Evolutionary conservation across 1,140 invertebrate species (phyloP).

Genomic region (Wiebesia pumilae): DNA sequence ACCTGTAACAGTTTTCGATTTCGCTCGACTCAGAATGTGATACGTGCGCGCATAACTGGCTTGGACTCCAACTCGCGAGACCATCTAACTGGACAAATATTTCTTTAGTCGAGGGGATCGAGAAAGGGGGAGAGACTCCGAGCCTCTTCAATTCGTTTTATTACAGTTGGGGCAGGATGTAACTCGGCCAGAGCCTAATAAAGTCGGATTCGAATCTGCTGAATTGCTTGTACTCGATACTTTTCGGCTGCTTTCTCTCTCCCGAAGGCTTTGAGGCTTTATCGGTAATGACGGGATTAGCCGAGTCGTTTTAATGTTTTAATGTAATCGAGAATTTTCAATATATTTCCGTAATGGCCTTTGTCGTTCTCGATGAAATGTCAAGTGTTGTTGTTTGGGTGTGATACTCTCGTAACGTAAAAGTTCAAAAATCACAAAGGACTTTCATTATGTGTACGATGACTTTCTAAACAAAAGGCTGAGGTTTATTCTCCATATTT

Average conservation of each 20-base stretch:
- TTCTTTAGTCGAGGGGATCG: constrained; percentile 3
- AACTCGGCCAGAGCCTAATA: neutral
- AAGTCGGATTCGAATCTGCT: constrained; percentile 5
- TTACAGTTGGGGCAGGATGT: neutral
- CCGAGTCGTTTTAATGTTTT: too few species aligned
- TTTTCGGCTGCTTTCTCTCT: neutral
- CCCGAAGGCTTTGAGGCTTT: neutral
- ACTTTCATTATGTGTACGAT: too few species aligned
- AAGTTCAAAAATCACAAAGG: too few species aligned
- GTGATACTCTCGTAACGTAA: too few species aligned
- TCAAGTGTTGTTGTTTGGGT: too few species aligned
- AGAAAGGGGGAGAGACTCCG: too few species aligned
- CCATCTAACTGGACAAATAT: constrained; percentile 16
- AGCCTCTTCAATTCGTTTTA: neutral
- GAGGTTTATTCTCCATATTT: too few species aligned
- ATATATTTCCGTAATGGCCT: too few species aligned
- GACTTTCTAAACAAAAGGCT: too few species aligned
- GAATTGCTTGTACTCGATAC: neutral
- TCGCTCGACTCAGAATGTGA: neutral
- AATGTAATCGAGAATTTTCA: too few species aligned
- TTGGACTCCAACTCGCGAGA: neutral
- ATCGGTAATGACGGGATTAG: neutral
- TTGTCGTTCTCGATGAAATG: too few species aligned
- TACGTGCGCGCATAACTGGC: neutral
- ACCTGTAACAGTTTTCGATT: constrained; percentile 76